Percentiles rank a stretch among this genome's conserved stretches.
Evolutionary conservation across 2,113 vertebrate species (phyloP).

Genomic region (Archilochus colubris): DNA sequence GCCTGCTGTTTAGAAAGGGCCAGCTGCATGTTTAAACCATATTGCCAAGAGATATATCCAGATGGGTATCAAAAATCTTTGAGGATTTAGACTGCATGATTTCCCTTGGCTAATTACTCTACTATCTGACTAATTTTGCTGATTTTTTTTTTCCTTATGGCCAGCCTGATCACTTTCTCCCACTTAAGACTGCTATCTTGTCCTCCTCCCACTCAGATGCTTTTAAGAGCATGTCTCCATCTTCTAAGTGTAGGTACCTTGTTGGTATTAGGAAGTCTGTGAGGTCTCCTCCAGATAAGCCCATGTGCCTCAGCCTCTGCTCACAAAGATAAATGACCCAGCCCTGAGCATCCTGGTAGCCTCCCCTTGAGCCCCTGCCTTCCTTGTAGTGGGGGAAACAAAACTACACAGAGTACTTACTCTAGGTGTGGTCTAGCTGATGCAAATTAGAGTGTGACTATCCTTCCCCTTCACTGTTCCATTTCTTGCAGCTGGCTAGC

Average conservation of each 20-base stretch:
- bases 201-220: not conserved
- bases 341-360: not conserved
- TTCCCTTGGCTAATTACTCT: not conserved
- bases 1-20: not conserved
- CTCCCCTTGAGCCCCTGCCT: not conserved
- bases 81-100: not conserved
- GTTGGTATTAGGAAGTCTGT: not conserved
- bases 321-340: not conserved
- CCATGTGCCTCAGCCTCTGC: not conserved
- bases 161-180: not conserved
- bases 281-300: not conserved
- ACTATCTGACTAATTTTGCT: not conserved
- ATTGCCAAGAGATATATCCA: not conserved
- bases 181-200: not conserved
- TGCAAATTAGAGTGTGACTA: not conserved
- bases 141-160: not conserved
- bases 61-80: not conserved
- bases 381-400: rapidly evolving
- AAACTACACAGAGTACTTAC: not conserved
- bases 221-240: not conserved
- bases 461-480: not conserved
- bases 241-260: not conserved
- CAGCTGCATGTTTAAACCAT: not conserved
- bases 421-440: not conserved
- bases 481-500: not conserved